Percentiles rank a stretch among this genome's conserved stretches.
Evolutionary conservation across 1,140 invertebrate species (phyloP).

Genomic region (Platyscapa corneri): DNA sequence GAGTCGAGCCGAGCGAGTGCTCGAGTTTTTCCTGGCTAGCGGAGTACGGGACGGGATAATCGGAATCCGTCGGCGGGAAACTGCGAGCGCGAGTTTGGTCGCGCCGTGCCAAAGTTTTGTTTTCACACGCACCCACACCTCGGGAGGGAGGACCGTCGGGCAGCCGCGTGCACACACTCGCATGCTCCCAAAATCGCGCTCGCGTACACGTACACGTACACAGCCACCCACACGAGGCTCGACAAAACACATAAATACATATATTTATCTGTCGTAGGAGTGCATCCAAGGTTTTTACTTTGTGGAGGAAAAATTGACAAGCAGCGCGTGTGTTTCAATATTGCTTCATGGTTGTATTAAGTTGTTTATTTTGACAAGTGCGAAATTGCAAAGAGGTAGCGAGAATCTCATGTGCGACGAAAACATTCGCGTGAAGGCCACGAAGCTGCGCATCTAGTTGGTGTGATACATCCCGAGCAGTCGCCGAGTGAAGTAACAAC

Average conservation of each 20-base stretch:
- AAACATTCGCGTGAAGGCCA: conserved; percentile 5
- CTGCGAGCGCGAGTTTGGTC: no score
- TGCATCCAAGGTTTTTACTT: conserved; percentile 9
- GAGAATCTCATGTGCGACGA: conserved; percentile 14
- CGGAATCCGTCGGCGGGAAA: no score
- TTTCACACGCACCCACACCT: neutral
- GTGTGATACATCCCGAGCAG: neutral
- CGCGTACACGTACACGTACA: neutral
- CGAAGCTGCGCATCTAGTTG: neutral
- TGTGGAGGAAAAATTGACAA: conserved; percentile 31
- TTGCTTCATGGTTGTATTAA: conserved; percentile 7
- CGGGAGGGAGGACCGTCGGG: no score
- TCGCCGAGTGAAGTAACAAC: neutral
- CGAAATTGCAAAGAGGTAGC: neutral
- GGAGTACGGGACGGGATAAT: no score
- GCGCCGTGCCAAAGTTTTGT: no score
- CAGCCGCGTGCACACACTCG: neutral
- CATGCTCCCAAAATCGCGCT: neutral
- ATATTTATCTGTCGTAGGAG: conserved; percentile 20
- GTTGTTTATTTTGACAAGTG: conserved; percentile 42
- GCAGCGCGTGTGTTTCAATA: conserved; percentile 31
- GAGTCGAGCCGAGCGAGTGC: no score
- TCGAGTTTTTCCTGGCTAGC: no score
- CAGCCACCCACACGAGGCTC: neutral
- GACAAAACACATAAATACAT: neutral